These are phyloP conservation scores for Arbacia lixula DNA, from an alignment of 53 echinoderm and acorn worm genomes.

Conservation along the genomic window DNA sequence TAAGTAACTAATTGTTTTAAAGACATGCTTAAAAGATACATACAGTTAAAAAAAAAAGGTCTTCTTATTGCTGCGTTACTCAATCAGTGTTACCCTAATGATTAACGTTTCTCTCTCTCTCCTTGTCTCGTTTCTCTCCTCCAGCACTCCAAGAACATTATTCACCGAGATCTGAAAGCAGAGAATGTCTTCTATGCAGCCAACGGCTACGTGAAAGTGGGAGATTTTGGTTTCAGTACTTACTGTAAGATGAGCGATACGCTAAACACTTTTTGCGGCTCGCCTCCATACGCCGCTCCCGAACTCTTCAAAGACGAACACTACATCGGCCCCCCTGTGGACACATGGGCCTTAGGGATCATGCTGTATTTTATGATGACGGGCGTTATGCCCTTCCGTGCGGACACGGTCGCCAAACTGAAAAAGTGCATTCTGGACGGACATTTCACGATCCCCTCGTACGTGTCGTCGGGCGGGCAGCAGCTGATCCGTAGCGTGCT, in stretches of 20 bases:
- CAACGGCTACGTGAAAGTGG: slow-evolving; percentile 96
- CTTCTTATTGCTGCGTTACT: background rate
- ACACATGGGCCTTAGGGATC: slow-evolving; percentile 97
- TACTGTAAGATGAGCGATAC: slow-evolving; percentile 81
- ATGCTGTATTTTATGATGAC: slow-evolving; percentile 98
- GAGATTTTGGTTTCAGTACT: slow-evolving; percentile 99
- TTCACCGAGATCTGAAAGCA: slow-evolving; percentile 96
- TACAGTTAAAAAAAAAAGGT: background rate
- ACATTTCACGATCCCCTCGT: slow-evolving; percentile 85
- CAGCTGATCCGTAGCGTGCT: slow-evolving; percentile 74
- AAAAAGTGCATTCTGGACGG: slow-evolving; percentile 99
- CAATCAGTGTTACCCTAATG: background rate
- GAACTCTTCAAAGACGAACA: slow-evolving; percentile 99
- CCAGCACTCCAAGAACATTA: slow-evolving; percentile 94
- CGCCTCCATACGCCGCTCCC: slow-evolving; percentile 97
- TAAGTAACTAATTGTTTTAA: background rate
- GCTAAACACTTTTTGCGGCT: slow-evolving; percentile 98
- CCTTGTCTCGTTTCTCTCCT: background rate
- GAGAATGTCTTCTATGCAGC: slow-evolving; percentile 98
- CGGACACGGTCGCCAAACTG: slow-evolving; percentile 98
- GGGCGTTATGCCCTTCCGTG: slow-evolving; percentile 97
- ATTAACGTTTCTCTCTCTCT: background rate
- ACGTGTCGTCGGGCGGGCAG: slow-evolving; percentile 79
- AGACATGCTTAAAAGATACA: background rate
- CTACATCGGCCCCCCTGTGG: slow-evolving; percentile 90